These are phyloP conservation scores for Danionella cerebrum DNA, from an alignment of 2,113 vertebrate species.

Conservation along the genomic window DNA sequence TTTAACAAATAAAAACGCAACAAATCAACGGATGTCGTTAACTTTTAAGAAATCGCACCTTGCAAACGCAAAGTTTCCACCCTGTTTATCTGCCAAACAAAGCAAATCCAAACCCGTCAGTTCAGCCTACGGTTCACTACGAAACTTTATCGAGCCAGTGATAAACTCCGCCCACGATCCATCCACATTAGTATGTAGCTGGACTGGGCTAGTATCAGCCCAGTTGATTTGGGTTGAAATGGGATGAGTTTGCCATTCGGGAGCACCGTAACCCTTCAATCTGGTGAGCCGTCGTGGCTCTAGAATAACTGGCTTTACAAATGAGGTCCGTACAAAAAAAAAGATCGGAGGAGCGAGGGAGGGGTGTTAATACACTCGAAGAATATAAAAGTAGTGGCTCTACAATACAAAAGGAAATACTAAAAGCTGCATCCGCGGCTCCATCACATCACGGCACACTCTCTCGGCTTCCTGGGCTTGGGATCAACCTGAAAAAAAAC, in stretches of 20 bases:
- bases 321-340: constrained; percentile 45
- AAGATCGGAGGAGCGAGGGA: constrained; percentile 33
- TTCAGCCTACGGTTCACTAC: constrained; percentile 42
- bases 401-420: constrained; percentile 50
- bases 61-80: constrained; percentile 57
- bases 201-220: too few relatives aligned
- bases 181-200: neutral
- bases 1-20: too few relatives aligned
- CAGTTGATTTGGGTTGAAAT: neutral
- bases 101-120: constrained; percentile 49
- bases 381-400: constrained; percentile 74
- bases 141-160: constrained; percentile 25
- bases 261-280: too few relatives aligned
- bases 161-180: neutral
- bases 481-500: constrained; percentile 72
- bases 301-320: constrained; percentile 38
- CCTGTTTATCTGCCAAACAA: constrained; percentile 46
- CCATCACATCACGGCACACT: constrained; percentile 89
- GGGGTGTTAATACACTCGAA: constrained; percentile 52
- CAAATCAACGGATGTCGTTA: too few relatives aligned
- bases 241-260: neutral
- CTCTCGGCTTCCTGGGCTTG: constrained; percentile 71
- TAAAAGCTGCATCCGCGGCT: neutral
- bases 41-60: too few relatives aligned
- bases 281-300: too few relatives aligned